These are phyloP conservation scores for Ips typographus DNA, from an alignment of 1,140 invertebrate genomes.

Conservation along the genomic window DNA sequence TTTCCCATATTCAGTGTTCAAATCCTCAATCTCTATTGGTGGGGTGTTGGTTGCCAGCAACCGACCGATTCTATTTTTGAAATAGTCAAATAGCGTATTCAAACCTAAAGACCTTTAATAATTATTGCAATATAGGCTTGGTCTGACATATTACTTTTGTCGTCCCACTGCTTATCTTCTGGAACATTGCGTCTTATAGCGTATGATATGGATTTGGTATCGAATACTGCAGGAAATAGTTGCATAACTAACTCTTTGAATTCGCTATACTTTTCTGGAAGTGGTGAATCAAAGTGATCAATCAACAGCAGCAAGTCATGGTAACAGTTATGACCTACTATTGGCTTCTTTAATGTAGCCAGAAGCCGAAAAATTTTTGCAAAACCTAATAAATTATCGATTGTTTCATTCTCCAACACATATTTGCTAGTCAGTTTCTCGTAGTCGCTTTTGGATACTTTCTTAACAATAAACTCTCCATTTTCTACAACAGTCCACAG, in stretches of 20 bases:
- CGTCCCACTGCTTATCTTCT: slow-evolving; percentile 57
- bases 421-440: slow-evolving; percentile 41
- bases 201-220: slow-evolving; percentile 71
- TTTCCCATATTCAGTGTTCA: slow-evolving; percentile 28
- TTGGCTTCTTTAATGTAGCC: slow-evolving; percentile 62
- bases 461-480: slow-evolving; percentile 51
- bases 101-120: slow-evolving; percentile 44
- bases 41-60: slow-evolving; percentile 50
- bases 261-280: slow-evolving; percentile 65
- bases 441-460: slow-evolving; percentile 45
- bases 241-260: slow-evolving; percentile 67
- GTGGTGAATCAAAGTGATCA: slow-evolving; percentile 68
- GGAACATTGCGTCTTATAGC: slow-evolving; percentile 54
- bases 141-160: slow-evolving; percentile 42
- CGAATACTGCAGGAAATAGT: slow-evolving; percentile 69
- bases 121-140: background rate
- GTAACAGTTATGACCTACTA: slow-evolving; percentile 75
- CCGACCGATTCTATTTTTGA: slow-evolving; percentile 54
- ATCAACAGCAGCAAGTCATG: slow-evolving; percentile 71
- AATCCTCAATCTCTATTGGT: slow-evolving; percentile 49
- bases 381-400: slow-evolving; percentile 64
- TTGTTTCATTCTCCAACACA: slow-evolving; percentile 54
- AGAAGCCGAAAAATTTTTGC: slow-evolving; percentile 67
- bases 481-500: slow-evolving; percentile 55
- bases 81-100: slow-evolving; percentile 61